Evolutionary conservation across 2,113 vertebrate genomes (phyloP).

Genomic region (Ginglymostoma cirratum): DNA sequence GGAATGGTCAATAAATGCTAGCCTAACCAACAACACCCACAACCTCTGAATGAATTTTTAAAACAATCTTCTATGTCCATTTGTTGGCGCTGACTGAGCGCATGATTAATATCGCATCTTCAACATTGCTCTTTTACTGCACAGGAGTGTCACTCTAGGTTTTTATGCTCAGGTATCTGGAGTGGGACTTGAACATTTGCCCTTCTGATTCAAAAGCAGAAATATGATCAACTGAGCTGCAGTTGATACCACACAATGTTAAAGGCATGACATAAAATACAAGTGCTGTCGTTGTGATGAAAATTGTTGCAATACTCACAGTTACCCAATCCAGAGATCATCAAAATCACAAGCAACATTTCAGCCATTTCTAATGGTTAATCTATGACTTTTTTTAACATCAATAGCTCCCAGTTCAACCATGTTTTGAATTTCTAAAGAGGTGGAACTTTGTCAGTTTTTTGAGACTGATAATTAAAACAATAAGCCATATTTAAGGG

Average conservation of each 20-base stretch:
- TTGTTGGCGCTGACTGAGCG: not conserved
- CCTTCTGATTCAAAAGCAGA: not conserved
- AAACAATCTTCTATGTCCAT: not conserved
- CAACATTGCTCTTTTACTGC: not conserved
- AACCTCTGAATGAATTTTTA: too few relatives aligned
- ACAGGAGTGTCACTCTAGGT: not conserved
- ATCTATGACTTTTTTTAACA: not conserved
- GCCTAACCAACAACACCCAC: too few relatives aligned
- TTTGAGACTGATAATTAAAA: not conserved
- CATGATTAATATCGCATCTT: not conserved
- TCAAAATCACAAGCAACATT: not conserved
- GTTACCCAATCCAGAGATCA: not conserved
- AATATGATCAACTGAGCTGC: not conserved
- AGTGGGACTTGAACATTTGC: not conserved
- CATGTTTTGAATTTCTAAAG: not conserved
- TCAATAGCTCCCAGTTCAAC: not conserved
- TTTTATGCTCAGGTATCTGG: not conserved
- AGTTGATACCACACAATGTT: not conserved
- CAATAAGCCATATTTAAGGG: not conserved
- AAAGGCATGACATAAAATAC: not conserved
- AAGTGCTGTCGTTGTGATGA: not conserved
- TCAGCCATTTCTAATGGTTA: too few relatives aligned
- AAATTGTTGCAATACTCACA: not conserved
- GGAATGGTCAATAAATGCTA: too few relatives aligned
- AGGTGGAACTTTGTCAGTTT: not conserved